Evolutionary conservation across 2,888 invertebrate species (phyloP).

Genomic region (Epinotia ramella): DNA sequence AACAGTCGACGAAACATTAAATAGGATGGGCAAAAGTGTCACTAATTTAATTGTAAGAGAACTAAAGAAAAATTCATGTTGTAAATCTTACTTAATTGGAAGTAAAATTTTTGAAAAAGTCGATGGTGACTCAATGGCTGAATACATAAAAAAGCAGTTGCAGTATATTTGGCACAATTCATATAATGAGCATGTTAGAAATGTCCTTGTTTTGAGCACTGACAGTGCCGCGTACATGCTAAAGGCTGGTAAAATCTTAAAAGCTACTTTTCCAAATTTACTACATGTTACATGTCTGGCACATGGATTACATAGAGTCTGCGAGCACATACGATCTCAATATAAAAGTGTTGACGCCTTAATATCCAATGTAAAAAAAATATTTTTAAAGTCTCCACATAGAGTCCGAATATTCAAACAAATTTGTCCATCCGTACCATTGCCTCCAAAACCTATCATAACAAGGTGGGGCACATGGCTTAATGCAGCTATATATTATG

Average conservation of each 20-base stretch:
- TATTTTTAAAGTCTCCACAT: not conserved
- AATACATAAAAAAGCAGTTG: not conserved
- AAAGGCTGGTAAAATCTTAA: not conserved
- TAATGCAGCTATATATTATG: conserved; percentile 9
- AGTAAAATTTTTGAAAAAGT: not conserved
- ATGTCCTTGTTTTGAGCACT: conserved; percentile 9
- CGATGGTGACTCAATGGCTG: not conserved
- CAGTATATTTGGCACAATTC: not conserved
- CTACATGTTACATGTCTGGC: conserved; percentile 5
- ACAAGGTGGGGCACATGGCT: not conserved
- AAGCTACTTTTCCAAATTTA: conserved; percentile 3
- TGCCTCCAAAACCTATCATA: not conserved
- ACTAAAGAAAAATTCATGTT: not conserved
- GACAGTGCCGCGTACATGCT: conserved; percentile 3
- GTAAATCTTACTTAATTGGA: not conserved
- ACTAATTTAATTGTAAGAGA: too few relatives aligned
- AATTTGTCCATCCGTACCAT: conserved; percentile 7
- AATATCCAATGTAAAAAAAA: not conserved
- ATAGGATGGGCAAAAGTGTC: not conserved
- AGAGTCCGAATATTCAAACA: not conserved
- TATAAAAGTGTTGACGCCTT: not conserved
- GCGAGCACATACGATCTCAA: not conserved
- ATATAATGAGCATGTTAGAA: not conserved
- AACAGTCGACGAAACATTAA: not conserved
- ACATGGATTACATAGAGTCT: conserved; percentile 6